Conservation (phyloP, 1,140 invertebrate genomes). For the Zaprionus ghesquierei region DNA sequence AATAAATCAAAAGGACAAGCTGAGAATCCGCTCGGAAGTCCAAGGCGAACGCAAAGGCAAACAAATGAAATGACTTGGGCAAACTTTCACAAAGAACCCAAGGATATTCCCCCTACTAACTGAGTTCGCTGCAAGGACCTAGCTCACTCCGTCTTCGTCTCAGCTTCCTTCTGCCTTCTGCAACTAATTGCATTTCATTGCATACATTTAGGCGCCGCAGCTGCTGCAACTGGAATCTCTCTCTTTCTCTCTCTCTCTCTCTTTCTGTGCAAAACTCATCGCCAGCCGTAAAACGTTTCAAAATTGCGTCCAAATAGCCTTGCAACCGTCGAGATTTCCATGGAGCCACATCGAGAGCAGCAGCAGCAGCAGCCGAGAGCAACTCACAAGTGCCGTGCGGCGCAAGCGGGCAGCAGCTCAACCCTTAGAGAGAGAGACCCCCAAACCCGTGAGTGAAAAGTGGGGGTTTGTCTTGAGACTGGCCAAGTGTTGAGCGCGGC, state of each 20-base stretch:
- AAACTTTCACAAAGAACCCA: slow-evolving; percentile 48
- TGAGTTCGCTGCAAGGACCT: not conserved
- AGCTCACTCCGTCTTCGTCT: too few relatives aligned
- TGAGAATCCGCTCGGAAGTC: slow-evolving; percentile 48
- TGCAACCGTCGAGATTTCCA: slow-evolving; percentile 60
- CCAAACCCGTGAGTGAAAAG: not conserved
- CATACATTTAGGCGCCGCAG: slow-evolving; percentile 64
- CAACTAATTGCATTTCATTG: slow-evolving; percentile 80
- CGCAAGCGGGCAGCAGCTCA: slow-evolving; percentile 3
- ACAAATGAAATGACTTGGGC: slow-evolving; percentile 71
- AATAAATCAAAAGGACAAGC: slow-evolving; percentile 77
- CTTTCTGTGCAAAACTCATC: slow-evolving; percentile 55
- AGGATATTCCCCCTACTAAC: not conserved
- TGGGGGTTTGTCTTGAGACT: slow-evolving; percentile 1
- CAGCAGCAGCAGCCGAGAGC: slow-evolving; percentile 9
- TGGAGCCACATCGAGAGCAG: slow-evolving; percentile 32
- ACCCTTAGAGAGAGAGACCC: not conserved
- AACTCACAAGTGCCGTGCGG: not conserved
- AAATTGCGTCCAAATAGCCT: slow-evolving; percentile 74
- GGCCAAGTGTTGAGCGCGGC: slow-evolving; percentile 66
- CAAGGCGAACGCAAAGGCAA: slow-evolving; percentile 50
- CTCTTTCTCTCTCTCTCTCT: not conserved
- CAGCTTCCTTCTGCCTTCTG: slow-evolving; percentile 34
- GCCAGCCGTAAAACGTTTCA: slow-evolving; percentile 71
- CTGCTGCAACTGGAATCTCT: slow-evolving; percentile 1